Percentiles rank a stretch among this genome's conserved stretches.
Evolutionary conservation across 2,113 vertebrate genomes (phyloP).

Genomic region (Tragelaphus scriptus): DNA sequence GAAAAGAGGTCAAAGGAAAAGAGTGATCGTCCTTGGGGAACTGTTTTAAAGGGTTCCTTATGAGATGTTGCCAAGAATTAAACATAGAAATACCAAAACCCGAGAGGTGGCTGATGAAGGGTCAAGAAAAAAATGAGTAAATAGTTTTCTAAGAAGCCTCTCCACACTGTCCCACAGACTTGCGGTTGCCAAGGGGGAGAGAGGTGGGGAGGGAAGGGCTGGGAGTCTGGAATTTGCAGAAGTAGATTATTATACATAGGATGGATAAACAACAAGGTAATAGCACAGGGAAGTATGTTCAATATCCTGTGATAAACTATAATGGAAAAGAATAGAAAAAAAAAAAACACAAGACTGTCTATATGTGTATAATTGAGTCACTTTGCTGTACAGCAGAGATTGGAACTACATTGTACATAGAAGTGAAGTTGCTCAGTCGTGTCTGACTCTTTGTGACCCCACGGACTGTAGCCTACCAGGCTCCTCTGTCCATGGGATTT

Average conservation of each 20-base stretch:
- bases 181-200: neutral
- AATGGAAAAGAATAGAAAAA: neutral
- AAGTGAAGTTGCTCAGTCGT: fast-evolving
- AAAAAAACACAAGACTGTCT: neutral
- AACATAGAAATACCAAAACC: neutral
- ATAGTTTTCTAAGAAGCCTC: neutral
- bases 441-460: fast-evolving
- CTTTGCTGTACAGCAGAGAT: neutral
- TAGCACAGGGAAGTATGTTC: neutral
- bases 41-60: neutral
- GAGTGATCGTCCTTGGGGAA: neutral
- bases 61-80: neutral
- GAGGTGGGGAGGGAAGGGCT: neutral
- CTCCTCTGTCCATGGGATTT: neutral
- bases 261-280: neutral
- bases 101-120: neutral
- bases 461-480: neutral
- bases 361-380: neutral
- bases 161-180: neutral
- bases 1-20: neutral
- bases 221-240: neutral
- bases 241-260: neutral
- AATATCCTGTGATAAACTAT: neutral
- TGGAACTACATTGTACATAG: neutral
- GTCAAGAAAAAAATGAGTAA: neutral